Percentiles rank a stretch among this genome's conserved stretches.
Evolutionary conservation across 2,113 vertebrate genomes (phyloP).

Genomic region (Ptilorrhoa leucosticta): DNA sequence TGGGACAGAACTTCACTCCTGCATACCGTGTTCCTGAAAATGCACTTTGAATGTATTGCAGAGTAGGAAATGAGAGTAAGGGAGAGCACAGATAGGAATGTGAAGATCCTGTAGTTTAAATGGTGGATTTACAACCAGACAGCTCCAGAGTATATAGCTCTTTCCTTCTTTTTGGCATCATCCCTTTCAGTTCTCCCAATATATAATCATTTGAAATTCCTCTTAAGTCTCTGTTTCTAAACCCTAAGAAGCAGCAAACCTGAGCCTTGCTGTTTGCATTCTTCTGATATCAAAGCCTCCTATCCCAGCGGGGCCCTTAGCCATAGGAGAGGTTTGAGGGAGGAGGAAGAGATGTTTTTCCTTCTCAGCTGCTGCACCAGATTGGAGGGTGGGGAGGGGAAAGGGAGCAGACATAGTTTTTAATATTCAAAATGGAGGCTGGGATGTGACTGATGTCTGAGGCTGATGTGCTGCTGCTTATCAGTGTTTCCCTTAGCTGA

Average conservation of each 20-base stretch:
- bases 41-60: not conserved
- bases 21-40: not conserved
- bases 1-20: not conserved
- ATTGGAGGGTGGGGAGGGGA: not conserved
- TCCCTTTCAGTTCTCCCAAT: constrained; percentile 2
- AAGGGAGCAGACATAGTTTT: not conserved
- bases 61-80: not conserved
- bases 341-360: constrained; percentile 33
- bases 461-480: not conserved
- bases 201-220: constrained; percentile 31
- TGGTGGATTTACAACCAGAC: not conserved
- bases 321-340: constrained; percentile 34
- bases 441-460: not conserved
- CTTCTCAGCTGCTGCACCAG: not conserved
- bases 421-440: not conserved
- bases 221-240: constrained; percentile 38
- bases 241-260: constrained; percentile 25
- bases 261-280: constrained; percentile 39
- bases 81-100: not conserved
- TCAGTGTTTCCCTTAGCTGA: not conserved
- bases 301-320: not conserved
- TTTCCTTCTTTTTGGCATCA: constrained; percentile 18
- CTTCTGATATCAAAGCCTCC: constrained; percentile 46
- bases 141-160: not conserved
- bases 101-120: not conserved